phyloP scores from a whole-genome alignment of 2,113 vertebrate genomes.

The Melanerpes formicivorus region DNA sequence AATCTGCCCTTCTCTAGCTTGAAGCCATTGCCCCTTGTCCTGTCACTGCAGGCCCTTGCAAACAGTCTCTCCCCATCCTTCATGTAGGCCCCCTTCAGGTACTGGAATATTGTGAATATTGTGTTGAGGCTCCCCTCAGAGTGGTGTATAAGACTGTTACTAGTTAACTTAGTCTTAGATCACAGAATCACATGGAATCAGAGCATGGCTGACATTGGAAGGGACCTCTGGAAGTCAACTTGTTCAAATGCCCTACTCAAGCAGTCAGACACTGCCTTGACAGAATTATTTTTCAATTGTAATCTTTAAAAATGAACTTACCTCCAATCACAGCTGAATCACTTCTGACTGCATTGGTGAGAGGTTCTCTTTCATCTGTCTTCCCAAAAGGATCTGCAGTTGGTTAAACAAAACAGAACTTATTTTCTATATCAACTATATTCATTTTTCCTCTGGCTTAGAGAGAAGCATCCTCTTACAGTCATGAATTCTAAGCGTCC shows the following conservation, averaged over 20 bases:
- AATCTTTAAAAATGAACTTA: constrained; percentile 53
- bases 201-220: not conserved
- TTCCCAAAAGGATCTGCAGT: constrained; percentile 87
- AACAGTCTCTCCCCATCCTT: no score
- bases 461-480: not conserved
- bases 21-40: no score
- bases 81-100: no score
- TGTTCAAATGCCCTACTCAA: not conserved
- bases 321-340: constrained; percentile 89
- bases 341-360: constrained; percentile 81
- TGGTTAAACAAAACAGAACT: constrained; percentile 25
- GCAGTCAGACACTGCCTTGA: not conserved
- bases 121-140: not conserved
- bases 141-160: not conserved
- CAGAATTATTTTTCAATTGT: not conserved
- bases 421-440: not conserved
- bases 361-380: constrained; percentile 84
- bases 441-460: not conserved
- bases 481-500: not conserved
- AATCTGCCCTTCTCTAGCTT: no score
- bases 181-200: not conserved
- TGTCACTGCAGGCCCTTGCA: no score
- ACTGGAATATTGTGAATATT: not conserved
- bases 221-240: not conserved
- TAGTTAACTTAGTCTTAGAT: not conserved